phyloP scores from a whole-genome alignment of 2,113 vertebrate genomes.

The Pluvialis apricaria region DNA sequence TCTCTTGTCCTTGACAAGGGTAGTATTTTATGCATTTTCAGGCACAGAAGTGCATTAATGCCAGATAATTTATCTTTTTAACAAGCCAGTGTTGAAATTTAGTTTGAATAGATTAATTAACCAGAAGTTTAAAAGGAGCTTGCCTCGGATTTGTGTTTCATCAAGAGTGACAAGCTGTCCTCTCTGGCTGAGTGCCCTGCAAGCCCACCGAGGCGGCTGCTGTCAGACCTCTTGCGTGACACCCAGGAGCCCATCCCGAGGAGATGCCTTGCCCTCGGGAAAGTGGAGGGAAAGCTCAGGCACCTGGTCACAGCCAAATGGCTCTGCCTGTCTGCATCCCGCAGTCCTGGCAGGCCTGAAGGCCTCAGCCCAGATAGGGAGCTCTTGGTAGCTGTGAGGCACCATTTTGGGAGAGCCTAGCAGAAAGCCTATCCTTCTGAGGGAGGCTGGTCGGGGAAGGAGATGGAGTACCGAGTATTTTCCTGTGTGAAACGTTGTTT shows the following conservation, averaged over 20 bases:
- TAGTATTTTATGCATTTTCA: neutral
- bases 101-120: neutral
- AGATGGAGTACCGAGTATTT: neutral
- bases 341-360: neutral
- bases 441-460: neutral
- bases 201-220: rapidly evolving
- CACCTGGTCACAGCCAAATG: rapidly evolving
- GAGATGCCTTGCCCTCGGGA: no score
- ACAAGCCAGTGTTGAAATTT: neutral
- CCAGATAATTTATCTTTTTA: neutral
- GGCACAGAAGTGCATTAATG: neutral
- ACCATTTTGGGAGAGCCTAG: neutral
- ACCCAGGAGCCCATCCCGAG: neutral
- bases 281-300: neutral
- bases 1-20: neutral
- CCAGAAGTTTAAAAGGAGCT: neutral
- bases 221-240: neutral
- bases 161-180: neutral
- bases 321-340: rapidly evolving
- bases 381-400: neutral
- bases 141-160: neutral
- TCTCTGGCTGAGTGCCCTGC: neutral
- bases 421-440: neutral
- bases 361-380: neutral
- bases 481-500: neutral